Base-by-base conservation (phyloP, 1,140 invertebrate genomes). In the Aphelinus atriplicis region DNA sequence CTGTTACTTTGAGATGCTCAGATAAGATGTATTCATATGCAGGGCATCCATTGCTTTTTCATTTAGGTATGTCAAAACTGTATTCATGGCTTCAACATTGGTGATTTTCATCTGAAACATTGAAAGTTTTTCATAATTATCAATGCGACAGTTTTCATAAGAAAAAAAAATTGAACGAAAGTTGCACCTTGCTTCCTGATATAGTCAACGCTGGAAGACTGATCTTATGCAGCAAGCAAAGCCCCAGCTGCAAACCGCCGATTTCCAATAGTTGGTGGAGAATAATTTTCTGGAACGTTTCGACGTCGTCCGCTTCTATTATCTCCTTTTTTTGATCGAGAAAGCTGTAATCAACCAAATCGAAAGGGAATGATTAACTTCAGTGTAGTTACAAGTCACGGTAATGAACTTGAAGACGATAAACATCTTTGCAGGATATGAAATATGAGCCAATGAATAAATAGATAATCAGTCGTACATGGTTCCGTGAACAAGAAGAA, bases 31-130 rank as follows among this genome's bases (percentile, higher is more conserved):
- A 58, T 72, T 67, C 7, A 56, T 26, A 69, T 84, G 79, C 62
- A 84, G 75, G 43, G 67, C 66, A 71, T 81, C 79, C 56, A 81
- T 7, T 47, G 83, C 79, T 79, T 81, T 83, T 67, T 85, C 80
- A 73, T 82, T 81, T 7, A 85, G 78, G 69, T 82, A 85, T 61
- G 78, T 78, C 48, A 85, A 72, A 53, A 84, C 63, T 60, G 75
- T 78, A 67, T 85, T 75, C 78, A 84, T 78, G 6, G 78, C 73
- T 7, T 83, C 69, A 5, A 61, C 1, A 47, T 78, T 80, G 26
- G 48, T 73, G 3, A 80, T 67, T 78, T 86, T 85, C 73, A 86
- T 84, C 85, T 86, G 69, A 73, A 83, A 80, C 75, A 74, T 56
- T 65, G 77, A 78, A 67, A 67, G 26, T 26, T 26, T 26, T 26